Percentiles rank a stretch among this genome's conserved stretches.
Evolutionary conservation across 1,140 invertebrate genomes (phyloP).

Genomic region (Galleria mellonella): DNA sequence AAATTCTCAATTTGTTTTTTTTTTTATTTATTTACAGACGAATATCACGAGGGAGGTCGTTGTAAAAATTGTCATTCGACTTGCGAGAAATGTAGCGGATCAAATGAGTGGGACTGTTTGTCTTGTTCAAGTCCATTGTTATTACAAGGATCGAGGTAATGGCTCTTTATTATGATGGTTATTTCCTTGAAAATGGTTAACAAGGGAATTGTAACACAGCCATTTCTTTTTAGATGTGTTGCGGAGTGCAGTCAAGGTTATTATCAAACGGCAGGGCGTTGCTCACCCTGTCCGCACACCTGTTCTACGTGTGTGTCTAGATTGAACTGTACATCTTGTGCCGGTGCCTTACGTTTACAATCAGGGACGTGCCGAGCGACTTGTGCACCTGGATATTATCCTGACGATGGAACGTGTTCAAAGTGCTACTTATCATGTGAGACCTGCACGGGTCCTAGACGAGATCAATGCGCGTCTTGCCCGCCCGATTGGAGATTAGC

Average conservation of each 20-base stretch:
- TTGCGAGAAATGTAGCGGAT: slow-evolving; percentile 83
- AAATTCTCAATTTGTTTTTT: slow-evolving; percentile 20
- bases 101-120: slow-evolving; percentile 82
- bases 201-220: slow-evolving; percentile 1
- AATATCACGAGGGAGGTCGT: slow-evolving; percentile 80
- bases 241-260: slow-evolving; percentile 83
- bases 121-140: slow-evolving; percentile 80
- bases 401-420: slow-evolving; percentile 85
- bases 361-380: slow-evolving; percentile 85
- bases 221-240: slow-evolving; percentile 76
- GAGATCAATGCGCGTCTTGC: slow-evolving; percentile 89
- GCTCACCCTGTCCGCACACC: slow-evolving; percentile 84
- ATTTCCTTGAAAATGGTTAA: slow-evolving; percentile 1
- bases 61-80: slow-evolving; percentile 85
- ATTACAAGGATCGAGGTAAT: slow-evolving; percentile 76
- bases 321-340: slow-evolving; percentile 85
- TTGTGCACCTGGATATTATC: slow-evolving; percentile 86
- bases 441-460: slow-evolving; percentile 77
- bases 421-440: slow-evolving; percentile 89
- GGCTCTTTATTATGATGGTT: slow-evolving; percentile 24
- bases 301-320: slow-evolving; percentile 84
- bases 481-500: slow-evolving; percentile 83
- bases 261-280: slow-evolving; percentile 81
- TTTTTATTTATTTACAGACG: slow-evolving; percentile 71
- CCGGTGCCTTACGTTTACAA: slow-evolving; percentile 82